Conservation (phyloP, 2,797 vertebrate genomes). For the Lophius americanus region DNA sequence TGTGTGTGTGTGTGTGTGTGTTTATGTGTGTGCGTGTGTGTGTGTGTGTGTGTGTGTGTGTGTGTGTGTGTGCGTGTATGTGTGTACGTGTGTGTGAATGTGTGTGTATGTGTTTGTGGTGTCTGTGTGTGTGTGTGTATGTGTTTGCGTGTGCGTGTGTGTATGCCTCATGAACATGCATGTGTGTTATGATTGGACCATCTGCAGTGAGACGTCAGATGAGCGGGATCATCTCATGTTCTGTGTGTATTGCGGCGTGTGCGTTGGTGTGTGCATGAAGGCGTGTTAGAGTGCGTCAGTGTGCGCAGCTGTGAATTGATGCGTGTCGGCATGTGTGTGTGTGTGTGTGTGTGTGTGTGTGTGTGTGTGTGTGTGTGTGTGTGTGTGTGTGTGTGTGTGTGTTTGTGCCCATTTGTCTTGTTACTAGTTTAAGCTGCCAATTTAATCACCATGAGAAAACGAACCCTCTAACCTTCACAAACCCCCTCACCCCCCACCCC, state of each 20-base stretch:
- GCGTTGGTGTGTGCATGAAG: constrained; percentile 14
- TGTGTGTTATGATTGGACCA: not conserved
- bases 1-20: not conserved
- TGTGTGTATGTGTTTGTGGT: not conserved
- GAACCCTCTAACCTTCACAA: constrained; percentile 73
- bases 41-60: too few relatives aligned
- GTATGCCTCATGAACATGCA: not conserved
- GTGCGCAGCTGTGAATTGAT: constrained; percentile 1
- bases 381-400: constrained; percentile 8
- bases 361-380: constrained; percentile 13
- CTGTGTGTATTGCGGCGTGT: constrained; percentile 15
- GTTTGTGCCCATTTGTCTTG: constrained; percentile 50
- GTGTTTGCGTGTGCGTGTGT: constrained; percentile 5
- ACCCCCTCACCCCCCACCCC: constrained; percentile 36
- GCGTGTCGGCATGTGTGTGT: not conserved
- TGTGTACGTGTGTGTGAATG: too few relatives aligned
- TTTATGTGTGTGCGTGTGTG: too few relatives aligned
- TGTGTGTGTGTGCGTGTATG: too few relatives aligned
- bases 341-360: not conserved
- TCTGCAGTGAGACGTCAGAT: constrained; percentile 23
- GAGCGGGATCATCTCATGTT: constrained; percentile 3
- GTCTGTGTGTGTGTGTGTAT: not conserved
- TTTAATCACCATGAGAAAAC: constrained; percentile 77
- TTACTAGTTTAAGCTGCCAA: constrained; percentile 69
- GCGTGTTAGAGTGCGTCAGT: constrained; percentile 12